These are phyloP conservation scores for Stenoptilia bipunctidactyla DNA, from an alignment of 2,888 invertebrate species.

Conservation along the genomic window DNA sequence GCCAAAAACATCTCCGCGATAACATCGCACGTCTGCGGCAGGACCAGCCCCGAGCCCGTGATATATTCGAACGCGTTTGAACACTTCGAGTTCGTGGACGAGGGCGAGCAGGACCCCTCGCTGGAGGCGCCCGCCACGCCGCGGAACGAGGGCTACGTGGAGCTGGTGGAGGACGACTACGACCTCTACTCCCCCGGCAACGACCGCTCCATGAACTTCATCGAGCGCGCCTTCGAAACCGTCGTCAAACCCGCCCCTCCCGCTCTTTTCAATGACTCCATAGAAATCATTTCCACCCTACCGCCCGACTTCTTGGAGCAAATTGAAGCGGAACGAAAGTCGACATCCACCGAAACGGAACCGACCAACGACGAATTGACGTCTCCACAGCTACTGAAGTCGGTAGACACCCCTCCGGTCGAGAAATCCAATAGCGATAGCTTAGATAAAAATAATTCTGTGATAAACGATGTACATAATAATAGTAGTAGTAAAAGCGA, in stretches of 20 bases:
- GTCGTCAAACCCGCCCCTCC: slow-evolving; percentile 34
- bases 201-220: slow-evolving; percentile 68
- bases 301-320: slow-evolving; percentile 3
- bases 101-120: slow-evolving; percentile 84
- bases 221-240: slow-evolving; percentile 58
- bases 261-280: slow-evolving; percentile 10
- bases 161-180: slow-evolving; percentile 55
- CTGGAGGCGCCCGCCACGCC: slow-evolving; percentile 64
- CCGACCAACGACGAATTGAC: slow-evolving; percentile 17
- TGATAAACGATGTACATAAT: slow-evolving; percentile 12
- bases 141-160: slow-evolving; percentile 53
- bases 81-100: slow-evolving; percentile 89
- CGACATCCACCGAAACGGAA: background rate
- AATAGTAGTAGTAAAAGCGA: slow-evolving; percentile 17
- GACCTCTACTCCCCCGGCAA: slow-evolving; percentile 45
- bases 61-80: slow-evolving; percentile 74
- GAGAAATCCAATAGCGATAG: slow-evolving; percentile 21
- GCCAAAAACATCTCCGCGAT: slow-evolving; percentile 49
- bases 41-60: slow-evolving; percentile 36
- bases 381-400: slow-evolving; percentile 23
- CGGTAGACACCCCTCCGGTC: slow-evolving; percentile 23
- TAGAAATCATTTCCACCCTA: background rate
- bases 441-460: slow-evolving; percentile 8
- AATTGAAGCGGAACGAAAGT: slow-evolving; percentile 12
- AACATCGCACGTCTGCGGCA: slow-evolving; percentile 55